A percentile compares a stretch with the other conserved stretches of the same genome.
phyloP scores from a whole-genome alignment of 2,113 vertebrate genomes.

The Benitochromis conjunctus region DNA sequence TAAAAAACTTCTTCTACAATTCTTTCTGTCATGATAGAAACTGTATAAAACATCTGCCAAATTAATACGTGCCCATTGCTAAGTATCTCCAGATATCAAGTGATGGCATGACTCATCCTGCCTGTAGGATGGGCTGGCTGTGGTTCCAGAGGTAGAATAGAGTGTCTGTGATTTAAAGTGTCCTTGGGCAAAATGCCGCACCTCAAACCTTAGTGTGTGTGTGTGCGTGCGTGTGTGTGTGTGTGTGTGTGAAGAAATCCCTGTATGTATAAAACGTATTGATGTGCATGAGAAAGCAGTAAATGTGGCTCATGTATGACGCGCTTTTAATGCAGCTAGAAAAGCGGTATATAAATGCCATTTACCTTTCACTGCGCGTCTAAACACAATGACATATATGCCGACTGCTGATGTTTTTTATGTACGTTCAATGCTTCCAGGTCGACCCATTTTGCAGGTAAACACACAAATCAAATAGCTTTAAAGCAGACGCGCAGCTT shows the following conservation, averaged over 20 bases:
- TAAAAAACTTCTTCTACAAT: not conserved
- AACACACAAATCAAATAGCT: not conserved
- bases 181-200: not conserved
- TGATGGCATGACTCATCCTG: not conserved
- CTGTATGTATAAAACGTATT: not conserved
- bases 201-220: not conserved
- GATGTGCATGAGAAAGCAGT: not conserved
- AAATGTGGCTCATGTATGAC: not conserved
- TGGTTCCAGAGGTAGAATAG: not conserved
- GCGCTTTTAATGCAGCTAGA: not conserved
- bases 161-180: not conserved
- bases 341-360: not conserved
- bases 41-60: not conserved
- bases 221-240: not conserved
- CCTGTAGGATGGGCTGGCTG: not conserved
- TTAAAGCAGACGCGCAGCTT: not conserved
- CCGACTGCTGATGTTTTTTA: not conserved
- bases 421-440: not conserved
- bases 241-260: not conserved
- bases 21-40: not conserved
- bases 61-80: not conserved
- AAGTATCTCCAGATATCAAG: not conserved
- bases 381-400: not conserved
- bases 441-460: not conserved
- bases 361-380: not conserved